A percentile compares a stretch with the other conserved stretches of the same genome.
Conservation (phyloP, 2,888 invertebrate genomes). For the Anticlea derivata region DNA sequence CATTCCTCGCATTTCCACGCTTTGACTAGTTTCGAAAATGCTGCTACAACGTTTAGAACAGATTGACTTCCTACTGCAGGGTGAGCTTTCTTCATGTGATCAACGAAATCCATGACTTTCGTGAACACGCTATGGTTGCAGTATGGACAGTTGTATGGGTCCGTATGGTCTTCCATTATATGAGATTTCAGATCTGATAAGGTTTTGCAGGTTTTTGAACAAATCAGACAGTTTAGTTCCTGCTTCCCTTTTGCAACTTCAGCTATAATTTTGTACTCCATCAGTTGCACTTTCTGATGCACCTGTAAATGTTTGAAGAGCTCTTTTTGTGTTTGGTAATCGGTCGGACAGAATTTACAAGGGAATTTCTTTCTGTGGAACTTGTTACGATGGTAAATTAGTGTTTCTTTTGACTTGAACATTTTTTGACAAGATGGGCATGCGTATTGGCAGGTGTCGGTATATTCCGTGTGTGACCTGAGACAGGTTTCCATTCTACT, state of each 20-base stretch:
- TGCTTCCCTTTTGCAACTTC: slow-evolving; percentile 71
- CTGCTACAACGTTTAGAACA: slow-evolving; percentile 70
- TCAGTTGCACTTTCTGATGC: slow-evolving; percentile 75
- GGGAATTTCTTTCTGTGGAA: slow-evolving; percentile 69
- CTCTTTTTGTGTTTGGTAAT: slow-evolving; percentile 70
- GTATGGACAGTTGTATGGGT: slow-evolving; percentile 65
- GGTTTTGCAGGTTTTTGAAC: slow-evolving; percentile 60
- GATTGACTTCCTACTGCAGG: slow-evolving; percentile 69
- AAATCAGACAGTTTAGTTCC: slow-evolving; percentile 70
- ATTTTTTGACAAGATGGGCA: slow-evolving; percentile 65
- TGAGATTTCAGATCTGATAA: slow-evolving; percentile 69
- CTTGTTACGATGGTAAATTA: slow-evolving; percentile 62
- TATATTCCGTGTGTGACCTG: slow-evolving; percentile 60
- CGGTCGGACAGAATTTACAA: slow-evolving; percentile 78
- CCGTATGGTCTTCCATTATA: slow-evolving; percentile 71
- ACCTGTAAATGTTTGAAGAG: slow-evolving; percentile 71
- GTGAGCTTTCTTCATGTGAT: slow-evolving; percentile 68
- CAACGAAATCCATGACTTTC: slow-evolving; percentile 69
- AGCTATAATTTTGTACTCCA: slow-evolving; percentile 74
- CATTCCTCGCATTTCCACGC: slow-evolving; percentile 81
- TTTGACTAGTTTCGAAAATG: slow-evolving; percentile 68
- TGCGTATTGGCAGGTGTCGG: slow-evolving; percentile 48
- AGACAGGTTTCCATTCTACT: slow-evolving; percentile 73
- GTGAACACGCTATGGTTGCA: slow-evolving; percentile 64
- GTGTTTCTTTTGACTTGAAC: slow-evolving; percentile 64